Evolutionary conservation across 2,113 vertebrate species (phyloP), one percentile per base, ranked within the genome.

Genomic region (Daubentonia madagascariensis): DNA sequence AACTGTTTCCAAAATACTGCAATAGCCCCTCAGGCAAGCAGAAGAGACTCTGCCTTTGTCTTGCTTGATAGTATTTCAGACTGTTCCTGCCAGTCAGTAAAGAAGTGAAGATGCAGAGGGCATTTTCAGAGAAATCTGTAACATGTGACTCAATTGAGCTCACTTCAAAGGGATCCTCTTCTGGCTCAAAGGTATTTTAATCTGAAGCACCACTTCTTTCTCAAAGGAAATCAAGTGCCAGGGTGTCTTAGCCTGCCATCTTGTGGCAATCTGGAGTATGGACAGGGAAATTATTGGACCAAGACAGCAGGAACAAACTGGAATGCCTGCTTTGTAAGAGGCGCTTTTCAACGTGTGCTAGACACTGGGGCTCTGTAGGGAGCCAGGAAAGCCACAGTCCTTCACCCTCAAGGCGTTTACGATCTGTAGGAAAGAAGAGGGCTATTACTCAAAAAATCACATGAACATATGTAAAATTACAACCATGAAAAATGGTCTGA

Each of bases 181-280:
- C 54, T 16, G 37, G 32, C 61, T 91, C 73, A 73, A 93, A 93
- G 25, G 67, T 86, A 17, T 93, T 96, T 61, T 35, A 79, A 68
- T 72, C 65, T 63, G 25, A 70, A 86, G 37, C 23, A n/a, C 14
- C 23, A 50, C 5, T 37, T 85, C 75, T 65, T 81, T 32, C 45
- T 9, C 54, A 54, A 30, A 79, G 20, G 65, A 93, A 87, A 61
- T 65, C 17, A n/a, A 83, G 32, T 14, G 3, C 37, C 76, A 28
- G 59, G 28, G 63, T 63, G 70, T 79, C 95, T 83, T 89, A 75
- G 75, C 45, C 97, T 97, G 94, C 75, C 97, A 96, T 50, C 98
- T 97, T 72, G 97, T 96, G 97, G 97, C 87, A 11, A 61, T 72
- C 1, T 11, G 65, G 14, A 96, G 63, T 35, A 85, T 13, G n/a